Percentiles rank a stretch among this genome's conserved stretches.
Evolutionary conservation across 2,797 vertebrate species (phyloP).

Genomic region (Echiichthys vipera): DNA sequence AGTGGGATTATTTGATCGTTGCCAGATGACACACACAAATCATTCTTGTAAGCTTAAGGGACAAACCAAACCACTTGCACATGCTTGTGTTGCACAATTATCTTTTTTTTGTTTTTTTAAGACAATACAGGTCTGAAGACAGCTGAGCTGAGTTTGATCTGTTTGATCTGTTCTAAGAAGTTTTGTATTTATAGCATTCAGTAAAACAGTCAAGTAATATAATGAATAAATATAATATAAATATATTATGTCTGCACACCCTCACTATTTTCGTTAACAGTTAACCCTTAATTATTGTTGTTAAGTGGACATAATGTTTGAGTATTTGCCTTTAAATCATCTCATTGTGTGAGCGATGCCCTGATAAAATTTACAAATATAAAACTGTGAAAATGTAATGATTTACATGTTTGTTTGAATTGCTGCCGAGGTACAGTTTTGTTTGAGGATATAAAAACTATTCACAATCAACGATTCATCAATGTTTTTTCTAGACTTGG

Average conservation of each 20-base stretch:
- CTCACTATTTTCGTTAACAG: neutral
- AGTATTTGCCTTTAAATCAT: no score
- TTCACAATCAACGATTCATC: no score
- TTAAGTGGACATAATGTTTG: no score
- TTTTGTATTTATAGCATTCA: neutral
- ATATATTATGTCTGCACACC: neutral
- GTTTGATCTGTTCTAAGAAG: neutral
- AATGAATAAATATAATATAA: no score
- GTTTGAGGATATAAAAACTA: no score
- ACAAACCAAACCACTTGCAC: conserved; percentile 10
- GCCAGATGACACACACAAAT: neutral
- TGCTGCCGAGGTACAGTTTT: neutral
- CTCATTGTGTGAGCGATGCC: no score
- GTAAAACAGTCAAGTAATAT: neutral
- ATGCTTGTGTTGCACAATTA: neutral
- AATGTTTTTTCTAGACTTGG: no score
- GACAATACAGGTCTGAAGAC: neutral
- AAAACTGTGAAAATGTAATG: neutral
- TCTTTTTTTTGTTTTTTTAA: neutral
- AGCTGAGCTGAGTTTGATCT: neutral
- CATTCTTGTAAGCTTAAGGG: neutral
- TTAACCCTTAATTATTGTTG: no score
- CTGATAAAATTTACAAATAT: neutral
- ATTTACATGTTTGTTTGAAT: neutral
- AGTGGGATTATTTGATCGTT: neutral